A percentile compares a stretch with the other conserved stretches of the same genome.
Evolutionary conservation across 2,888 invertebrate species (phyloP).

Genomic region (Tolmerus cingulatus): DNA sequence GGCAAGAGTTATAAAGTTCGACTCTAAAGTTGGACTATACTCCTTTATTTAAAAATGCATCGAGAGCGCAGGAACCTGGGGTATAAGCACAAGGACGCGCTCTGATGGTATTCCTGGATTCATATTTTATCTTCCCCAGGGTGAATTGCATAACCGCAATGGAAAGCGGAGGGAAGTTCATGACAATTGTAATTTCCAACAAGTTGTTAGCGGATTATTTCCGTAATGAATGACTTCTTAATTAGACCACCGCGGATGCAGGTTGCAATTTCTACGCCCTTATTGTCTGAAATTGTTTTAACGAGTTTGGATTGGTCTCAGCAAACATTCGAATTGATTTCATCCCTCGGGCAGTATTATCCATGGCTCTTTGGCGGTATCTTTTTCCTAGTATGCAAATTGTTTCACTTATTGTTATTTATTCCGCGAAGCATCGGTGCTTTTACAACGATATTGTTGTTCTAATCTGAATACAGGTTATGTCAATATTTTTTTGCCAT

Average conservation of each 20-base stretch:
- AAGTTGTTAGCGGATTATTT: not conserved
- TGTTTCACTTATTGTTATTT: constrained; percentile 16
- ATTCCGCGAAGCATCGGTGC: not conserved
- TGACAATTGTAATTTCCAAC: not conserved
- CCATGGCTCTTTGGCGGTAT: not conserved
- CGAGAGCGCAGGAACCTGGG: not conserved
- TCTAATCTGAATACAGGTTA: constrained; percentile 23
- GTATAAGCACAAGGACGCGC: not conserved
- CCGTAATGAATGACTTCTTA: not conserved
- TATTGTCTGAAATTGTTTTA: not conserved
- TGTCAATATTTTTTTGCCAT: constrained; percentile 40
- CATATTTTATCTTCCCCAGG: not conserved
- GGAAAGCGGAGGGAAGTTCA: not conserved
- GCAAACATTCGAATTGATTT: not conserved
- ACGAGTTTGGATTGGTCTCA: not conserved
- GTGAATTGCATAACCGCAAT: not conserved
- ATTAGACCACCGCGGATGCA: not conserved
- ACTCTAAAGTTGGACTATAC: not conserved
- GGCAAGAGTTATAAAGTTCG: not conserved
- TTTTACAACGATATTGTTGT: not conserved
- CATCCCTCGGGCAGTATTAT: not conserved
- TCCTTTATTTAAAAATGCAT: not conserved
- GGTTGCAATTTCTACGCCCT: not conserved
- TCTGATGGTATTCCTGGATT: not conserved
- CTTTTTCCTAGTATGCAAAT: not conserved